These are phyloP conservation scores for Myotis davidii DNA, from an alignment of 2,113 vertebrate genomes.

Conservation along the genomic window DNA sequence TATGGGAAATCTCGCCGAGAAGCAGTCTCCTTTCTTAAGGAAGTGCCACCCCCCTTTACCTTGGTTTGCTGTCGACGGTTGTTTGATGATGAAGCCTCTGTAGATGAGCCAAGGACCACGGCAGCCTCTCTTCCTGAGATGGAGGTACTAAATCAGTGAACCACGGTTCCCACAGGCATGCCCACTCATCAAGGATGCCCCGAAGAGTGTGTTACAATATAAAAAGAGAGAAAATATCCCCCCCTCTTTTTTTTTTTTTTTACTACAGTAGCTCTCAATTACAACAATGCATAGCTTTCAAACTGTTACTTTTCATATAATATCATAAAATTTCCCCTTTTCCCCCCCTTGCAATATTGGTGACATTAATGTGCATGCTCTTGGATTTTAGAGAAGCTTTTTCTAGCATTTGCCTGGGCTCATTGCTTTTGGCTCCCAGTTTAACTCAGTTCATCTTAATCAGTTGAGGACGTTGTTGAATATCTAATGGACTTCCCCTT, in stretches of 20 bases:
- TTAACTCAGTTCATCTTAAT: constrained; percentile 43
- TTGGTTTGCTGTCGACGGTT: constrained; percentile 94
- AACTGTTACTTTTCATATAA: not conserved
- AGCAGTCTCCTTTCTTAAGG: constrained; percentile 93
- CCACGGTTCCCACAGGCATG: fast-evolving
- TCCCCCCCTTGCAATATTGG: not conserved
- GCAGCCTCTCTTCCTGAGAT: not conserved
- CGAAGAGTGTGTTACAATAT: fast-evolving
- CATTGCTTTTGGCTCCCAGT: constrained; percentile 10
- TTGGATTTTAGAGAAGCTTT: constrained; percentile 4
- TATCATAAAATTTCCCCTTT: not conserved
- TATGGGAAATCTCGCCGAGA: constrained; percentile 93
- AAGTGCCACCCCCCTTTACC: constrained; percentile 94
- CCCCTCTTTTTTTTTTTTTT: not conserved
- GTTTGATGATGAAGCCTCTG: constrained; percentile 87
- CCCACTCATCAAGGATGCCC: not conserved
- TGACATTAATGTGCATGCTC: not conserved
- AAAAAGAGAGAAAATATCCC: not conserved
- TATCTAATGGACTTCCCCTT: constrained; percentile 50
- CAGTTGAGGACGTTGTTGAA: constrained; percentile 23
- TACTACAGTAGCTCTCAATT: not conserved
- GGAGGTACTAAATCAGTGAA: constrained; percentile 72
- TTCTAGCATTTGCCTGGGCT: not conserved
- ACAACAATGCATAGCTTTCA: not conserved
- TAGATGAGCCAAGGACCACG: constrained; percentile 74